Conservation (phyloP, 1,140 invertebrate species). For the Pomacea maculata region DNA sequence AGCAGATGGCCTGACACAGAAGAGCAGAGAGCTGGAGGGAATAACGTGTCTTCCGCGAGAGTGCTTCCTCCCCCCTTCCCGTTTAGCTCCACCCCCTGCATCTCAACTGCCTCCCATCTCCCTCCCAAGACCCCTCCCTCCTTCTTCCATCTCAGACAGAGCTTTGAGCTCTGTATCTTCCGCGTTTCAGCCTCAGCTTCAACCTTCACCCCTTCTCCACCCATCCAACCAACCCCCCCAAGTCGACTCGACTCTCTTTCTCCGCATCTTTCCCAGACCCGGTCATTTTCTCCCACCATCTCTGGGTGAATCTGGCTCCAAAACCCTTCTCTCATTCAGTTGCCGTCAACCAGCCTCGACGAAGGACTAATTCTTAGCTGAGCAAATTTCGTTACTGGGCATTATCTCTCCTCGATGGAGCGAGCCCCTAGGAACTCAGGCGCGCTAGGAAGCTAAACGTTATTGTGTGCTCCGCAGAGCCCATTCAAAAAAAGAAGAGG, state of each 20-base stretch:
- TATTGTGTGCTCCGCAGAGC: not conserved
- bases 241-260: not conserved
- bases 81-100: not conserved
- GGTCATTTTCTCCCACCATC: conserved; percentile 18
- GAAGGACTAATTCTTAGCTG: conserved; percentile 1
- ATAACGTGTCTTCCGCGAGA: not conserved
- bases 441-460: not conserved
- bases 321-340: too few species aligned
- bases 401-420: conserved; percentile 9
- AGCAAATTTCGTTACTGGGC: conserved; percentile 10
- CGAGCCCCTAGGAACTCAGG: not conserved
- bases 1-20: conserved; percentile 19
- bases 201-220: not conserved
- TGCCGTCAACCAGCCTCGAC: not conserved
- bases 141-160: not conserved
- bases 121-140: not conserved
- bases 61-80: not conserved
- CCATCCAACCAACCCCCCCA: not conserved
- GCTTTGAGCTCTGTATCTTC: not conserved
- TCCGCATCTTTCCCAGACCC: conserved; percentile 15
- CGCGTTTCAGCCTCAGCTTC: not conserved
- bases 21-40: conserved; percentile 1
- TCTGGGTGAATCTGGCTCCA: too few species aligned
- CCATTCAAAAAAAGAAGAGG: not conserved
- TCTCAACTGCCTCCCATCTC: not conserved